Evolutionary conservation across 2,797 vertebrate genomes (phyloP).

Genomic region (Luscinia luscinia): DNA sequence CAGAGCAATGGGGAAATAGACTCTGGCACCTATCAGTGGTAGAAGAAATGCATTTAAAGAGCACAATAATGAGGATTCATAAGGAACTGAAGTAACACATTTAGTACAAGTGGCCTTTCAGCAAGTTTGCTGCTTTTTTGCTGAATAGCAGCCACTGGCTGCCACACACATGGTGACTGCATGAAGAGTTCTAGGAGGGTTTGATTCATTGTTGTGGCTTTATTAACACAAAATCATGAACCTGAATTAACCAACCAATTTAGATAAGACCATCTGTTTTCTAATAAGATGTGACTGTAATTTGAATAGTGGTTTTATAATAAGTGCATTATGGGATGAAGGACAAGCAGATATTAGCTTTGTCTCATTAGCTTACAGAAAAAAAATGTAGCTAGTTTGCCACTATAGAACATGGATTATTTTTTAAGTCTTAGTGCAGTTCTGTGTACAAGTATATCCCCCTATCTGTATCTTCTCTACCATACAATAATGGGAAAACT

Average conservation of each 20-base stretch:
- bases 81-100: not conserved
- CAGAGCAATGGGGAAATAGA: not conserved
- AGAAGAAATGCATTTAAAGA: not conserved
- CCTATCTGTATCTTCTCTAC: not conserved
- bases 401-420: not conserved
- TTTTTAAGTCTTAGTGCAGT: not conserved
- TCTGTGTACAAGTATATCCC: not conserved
- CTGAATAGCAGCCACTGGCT: not conserved
- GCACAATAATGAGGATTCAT: not conserved
- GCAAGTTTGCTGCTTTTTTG: not conserved
- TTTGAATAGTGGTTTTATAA: constrained; percentile 40
- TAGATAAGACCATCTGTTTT: constrained; percentile 61
- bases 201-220: constrained; percentile 43
- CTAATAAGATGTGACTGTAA: constrained; percentile 57
- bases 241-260: constrained; percentile 60
- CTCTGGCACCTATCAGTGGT: not conserved
- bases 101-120: not conserved
- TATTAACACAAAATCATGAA: constrained; percentile 50
- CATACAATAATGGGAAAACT: not conserved
- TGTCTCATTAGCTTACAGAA: constrained; percentile 23
- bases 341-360: constrained; percentile 46
- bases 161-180: not conserved
- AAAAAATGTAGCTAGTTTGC: not conserved
- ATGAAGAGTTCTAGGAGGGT: not conserved
- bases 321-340: constrained; percentile 46